phyloP scores from a whole-genome alignment of 2,888 invertebrate genomes.

The Chrysolina oricalcia region DNA sequence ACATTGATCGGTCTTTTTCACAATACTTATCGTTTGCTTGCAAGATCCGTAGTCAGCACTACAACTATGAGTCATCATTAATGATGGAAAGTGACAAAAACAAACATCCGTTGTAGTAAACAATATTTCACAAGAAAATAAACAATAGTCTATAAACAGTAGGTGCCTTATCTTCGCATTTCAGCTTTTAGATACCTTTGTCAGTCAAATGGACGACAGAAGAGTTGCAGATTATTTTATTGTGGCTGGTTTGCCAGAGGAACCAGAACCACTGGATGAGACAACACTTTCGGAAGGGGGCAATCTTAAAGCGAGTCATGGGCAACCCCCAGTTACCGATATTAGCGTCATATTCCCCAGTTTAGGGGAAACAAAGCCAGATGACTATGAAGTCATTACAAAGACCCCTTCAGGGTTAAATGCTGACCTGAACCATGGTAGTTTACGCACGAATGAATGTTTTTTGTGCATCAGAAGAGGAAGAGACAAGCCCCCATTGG shows the following conservation, averaged over 20 bases:
- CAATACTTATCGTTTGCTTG: neutral
- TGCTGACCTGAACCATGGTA: slow-evolving; percentile 98
- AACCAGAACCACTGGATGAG: slow-evolving; percentile 84
- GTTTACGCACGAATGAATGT: slow-evolving; percentile 93
- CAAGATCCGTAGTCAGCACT: neutral
- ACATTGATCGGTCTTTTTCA: neutral
- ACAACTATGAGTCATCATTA: slow-evolving; percentile 4
- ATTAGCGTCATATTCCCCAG: slow-evolving; percentile 93
- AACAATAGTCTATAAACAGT: neutral
- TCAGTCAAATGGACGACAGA: slow-evolving; percentile 82
- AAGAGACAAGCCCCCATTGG: slow-evolving; percentile 95
- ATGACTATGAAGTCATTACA: slow-evolving; percentile 82
- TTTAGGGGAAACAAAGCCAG: slow-evolving; percentile 88
- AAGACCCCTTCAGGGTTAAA: slow-evolving; percentile 89
- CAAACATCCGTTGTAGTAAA: slow-evolving; percentile 18
- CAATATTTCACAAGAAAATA: slow-evolving; percentile 12
- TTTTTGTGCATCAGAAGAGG: slow-evolving; percentile 94
- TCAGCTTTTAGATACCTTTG: slow-evolving; percentile 33
- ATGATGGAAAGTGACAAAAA: slow-evolving; percentile 11
- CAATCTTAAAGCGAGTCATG: slow-evolving; percentile 86
- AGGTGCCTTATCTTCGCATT: slow-evolving; percentile 54
- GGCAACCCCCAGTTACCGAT: slow-evolving; percentile 96
- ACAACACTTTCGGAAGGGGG: slow-evolving; percentile 83
- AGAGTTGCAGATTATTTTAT: slow-evolving; percentile 98
- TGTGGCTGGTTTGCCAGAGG: slow-evolving; percentile 93